These are phyloP conservation scores for Cyprinodon variegatus DNA, from an alignment of 2,113 vertebrate genomes.

Conservation along the genomic window DNA sequence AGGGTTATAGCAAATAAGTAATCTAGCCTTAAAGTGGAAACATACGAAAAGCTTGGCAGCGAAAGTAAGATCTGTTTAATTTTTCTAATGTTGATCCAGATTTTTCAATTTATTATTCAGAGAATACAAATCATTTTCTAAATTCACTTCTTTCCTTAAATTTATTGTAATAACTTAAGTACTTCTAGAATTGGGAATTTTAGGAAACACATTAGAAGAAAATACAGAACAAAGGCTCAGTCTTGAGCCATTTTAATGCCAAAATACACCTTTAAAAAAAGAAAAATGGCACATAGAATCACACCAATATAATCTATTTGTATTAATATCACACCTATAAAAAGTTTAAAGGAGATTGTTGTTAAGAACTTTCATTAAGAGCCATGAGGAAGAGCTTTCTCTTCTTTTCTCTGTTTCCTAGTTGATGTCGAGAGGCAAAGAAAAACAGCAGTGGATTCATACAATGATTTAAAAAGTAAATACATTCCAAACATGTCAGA, in stretches of 20 bases:
- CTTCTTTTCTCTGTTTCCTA: not conserved
- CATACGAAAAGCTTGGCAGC: too few species aligned
- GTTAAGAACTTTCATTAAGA: constrained; percentile 11
- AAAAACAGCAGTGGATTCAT: constrained; percentile 45
- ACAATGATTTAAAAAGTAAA: constrained; percentile 28
- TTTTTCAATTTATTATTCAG: too few species aligned
- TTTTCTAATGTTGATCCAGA: too few species aligned
- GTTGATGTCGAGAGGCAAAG: constrained; percentile 3
- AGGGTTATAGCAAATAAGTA: not conserved
- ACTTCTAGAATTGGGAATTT: not conserved
- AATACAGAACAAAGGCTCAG: not conserved
- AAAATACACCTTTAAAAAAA: not conserved
- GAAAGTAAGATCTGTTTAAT: too few species aligned
- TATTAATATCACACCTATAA: not conserved
- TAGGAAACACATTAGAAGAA: not conserved
- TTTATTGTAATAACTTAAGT: not conserved
- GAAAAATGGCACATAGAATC: not conserved
- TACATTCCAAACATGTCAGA: constrained; percentile 18
- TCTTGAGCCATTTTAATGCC: not conserved
- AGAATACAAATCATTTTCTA: too few species aligned
- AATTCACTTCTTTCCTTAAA: too few species aligned
- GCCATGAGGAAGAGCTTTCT: not conserved
- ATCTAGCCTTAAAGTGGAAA: too few species aligned
- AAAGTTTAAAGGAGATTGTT: not conserved
- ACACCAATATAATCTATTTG: not conserved